Evolutionary conservation across 1,140 invertebrate species (phyloP).

Genomic region (Vollenhovia emeryi): DNA sequence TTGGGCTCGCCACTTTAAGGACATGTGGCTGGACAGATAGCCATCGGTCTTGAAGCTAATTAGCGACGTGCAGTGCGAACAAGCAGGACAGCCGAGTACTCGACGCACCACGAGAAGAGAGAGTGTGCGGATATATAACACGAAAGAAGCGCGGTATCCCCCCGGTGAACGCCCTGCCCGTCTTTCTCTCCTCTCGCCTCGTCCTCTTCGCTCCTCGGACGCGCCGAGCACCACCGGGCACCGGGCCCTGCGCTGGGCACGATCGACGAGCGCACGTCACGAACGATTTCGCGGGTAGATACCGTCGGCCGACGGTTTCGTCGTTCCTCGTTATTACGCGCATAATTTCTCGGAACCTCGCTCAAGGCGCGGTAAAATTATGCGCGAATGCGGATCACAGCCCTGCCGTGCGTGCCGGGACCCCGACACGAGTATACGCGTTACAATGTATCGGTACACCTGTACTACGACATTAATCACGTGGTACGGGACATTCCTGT

Average conservation of each 20-base stretch:
- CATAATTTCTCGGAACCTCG: conserved; percentile 73
- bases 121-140: conserved; percentile 43
- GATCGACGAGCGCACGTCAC: conserved; percentile 69
- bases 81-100: conserved; percentile 65
- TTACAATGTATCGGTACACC: conserved; percentile 59
- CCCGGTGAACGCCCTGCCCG: conserved; percentile 60
- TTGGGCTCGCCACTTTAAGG: conserved; percentile 77
- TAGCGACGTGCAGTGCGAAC: conserved; percentile 78
- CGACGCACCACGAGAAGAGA: conserved; percentile 18
- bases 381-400: conserved; percentile 61
- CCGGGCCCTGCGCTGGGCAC: conserved; percentile 18
- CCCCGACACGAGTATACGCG: conserved; percentile 43
- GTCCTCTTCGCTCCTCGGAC: conserved; percentile 10
- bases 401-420: conserved; percentile 60
- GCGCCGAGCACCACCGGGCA: conserved; percentile 40
- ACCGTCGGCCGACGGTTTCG: conserved; percentile 68
- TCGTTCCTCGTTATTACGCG: conserved; percentile 74
- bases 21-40: conserved; percentile 78
- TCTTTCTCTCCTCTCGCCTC: conserved; percentile 23
- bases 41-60: conserved; percentile 80
- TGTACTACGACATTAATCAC: conserved; percentile 69
- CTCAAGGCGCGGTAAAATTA: conserved; percentile 71
- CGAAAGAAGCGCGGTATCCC: conserved; percentile 57
- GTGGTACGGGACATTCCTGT: conserved; percentile 57
- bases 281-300: conserved; percentile 72